A percentile compares a stretch with the other conserved stretches of the same genome.
Conservation (phyloP, 2,888 invertebrate species). For the Lomographa bimaculata region DNA sequence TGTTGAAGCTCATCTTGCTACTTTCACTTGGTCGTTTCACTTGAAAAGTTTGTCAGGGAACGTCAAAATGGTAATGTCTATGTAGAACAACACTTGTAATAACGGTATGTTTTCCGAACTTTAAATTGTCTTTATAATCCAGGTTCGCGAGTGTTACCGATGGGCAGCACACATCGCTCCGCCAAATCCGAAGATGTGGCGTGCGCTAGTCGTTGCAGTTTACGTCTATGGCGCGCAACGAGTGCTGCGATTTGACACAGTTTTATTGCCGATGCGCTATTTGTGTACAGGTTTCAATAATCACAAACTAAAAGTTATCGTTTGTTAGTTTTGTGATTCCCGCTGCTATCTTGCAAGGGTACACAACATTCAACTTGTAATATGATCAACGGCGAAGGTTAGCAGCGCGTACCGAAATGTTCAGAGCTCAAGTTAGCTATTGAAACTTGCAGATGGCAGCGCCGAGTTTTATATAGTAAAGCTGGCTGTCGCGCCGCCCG, state of each 20-base stretch:
- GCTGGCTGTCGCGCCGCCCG: slow-evolving; percentile 56
- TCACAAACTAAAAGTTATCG: slow-evolving; percentile 34
- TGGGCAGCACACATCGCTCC: slow-evolving; percentile 59
- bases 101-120: slow-evolving; percentile 49
- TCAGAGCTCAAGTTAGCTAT: slow-evolving; percentile 79
- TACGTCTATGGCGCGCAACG: slow-evolving; percentile 36
- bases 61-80: slow-evolving; percentile 74
- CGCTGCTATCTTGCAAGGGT: slow-evolving; percentile 60
- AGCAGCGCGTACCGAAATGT: slow-evolving; percentile 71
- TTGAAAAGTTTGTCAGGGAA: slow-evolving; percentile 62
- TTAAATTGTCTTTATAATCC: slow-evolving; percentile 62
- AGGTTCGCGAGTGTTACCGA: slow-evolving; percentile 64
- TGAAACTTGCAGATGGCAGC: slow-evolving; percentile 82
- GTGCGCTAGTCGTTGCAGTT: slow-evolving; percentile 20
- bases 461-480: slow-evolving; percentile 77
- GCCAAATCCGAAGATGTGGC: slow-evolving; percentile 31
- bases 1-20: slow-evolving; percentile 80
- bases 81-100: slow-evolving; percentile 57
- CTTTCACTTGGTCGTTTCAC: slow-evolving; percentile 40
- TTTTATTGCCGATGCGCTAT: slow-evolving; percentile 43
- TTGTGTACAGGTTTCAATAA: slow-evolving; percentile 15
- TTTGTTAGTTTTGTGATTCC: slow-evolving; percentile 55
- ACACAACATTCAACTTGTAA: slow-evolving; percentile 65
- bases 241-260: slow-evolving; percentile 59
- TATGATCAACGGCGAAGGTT: slow-evolving; percentile 59